Conservation (phyloP, 1,140 invertebrate species). For the Pristionchus pacificus region DNA sequence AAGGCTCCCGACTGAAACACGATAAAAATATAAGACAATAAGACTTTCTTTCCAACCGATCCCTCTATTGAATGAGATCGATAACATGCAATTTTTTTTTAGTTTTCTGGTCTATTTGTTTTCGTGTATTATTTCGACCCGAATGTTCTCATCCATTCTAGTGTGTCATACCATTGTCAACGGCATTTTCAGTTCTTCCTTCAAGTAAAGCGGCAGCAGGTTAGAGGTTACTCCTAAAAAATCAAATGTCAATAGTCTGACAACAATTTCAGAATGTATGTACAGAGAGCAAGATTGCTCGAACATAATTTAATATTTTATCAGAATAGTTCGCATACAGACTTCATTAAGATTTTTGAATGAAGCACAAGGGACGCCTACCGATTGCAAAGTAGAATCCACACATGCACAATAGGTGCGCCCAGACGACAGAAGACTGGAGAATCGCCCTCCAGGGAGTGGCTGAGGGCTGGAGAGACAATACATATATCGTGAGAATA, state of each 20-base stretch:
- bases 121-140: too few relatives aligned
- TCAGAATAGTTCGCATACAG: too few relatives aligned
- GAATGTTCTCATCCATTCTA: neutral
- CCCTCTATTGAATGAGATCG: too few relatives aligned
- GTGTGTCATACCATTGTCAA: neutral
- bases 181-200: neutral
- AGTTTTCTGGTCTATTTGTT: neutral
- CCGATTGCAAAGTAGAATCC: neutral
- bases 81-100: too few relatives aligned
- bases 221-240: neutral
- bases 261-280: too few relatives aligned
- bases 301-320: too few relatives aligned
- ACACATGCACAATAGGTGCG: neutral
- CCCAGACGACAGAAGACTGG: neutral
- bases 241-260: too few relatives aligned
- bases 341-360: too few relatives aligned
- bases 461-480: neutral
- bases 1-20: neutral
- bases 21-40: too few relatives aligned
- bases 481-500: neutral
- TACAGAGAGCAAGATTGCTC: too few relatives aligned
- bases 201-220: neutral
- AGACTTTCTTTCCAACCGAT: too few relatives aligned
- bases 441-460: neutral
- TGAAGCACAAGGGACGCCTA: too few relatives aligned